A percentile compares a stretch with the other conserved stretches of the same genome.
Conservation (phyloP, 2,113 vertebrate genomes). For the Pholis gunnellus region DNA sequence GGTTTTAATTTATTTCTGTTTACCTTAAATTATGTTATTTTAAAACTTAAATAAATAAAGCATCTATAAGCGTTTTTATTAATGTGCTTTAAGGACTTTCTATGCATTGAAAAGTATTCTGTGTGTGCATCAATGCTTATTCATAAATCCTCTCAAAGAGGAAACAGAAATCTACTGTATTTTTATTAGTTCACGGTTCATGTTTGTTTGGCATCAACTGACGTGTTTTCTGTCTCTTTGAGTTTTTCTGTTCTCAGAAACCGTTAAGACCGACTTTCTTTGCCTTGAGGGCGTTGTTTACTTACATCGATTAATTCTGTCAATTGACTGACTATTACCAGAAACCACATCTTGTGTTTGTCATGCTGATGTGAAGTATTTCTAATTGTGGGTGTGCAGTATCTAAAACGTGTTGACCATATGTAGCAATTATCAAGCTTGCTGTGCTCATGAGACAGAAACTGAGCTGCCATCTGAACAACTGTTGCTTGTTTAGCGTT, state of each 20-base stretch:
- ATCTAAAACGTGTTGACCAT: not conserved
- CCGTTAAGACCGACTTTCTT: not conserved
- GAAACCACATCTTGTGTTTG: conserved; percentile 6
- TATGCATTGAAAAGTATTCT: conserved; percentile 12
- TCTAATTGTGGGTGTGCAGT: not conserved
- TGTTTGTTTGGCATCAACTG: not conserved
- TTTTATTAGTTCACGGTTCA: not conserved
- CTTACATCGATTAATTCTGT: not conserved
- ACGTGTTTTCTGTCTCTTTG: not conserved
- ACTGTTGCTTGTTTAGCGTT: not conserved
- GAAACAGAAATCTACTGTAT: not conserved
- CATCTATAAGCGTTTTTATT: not conserved
- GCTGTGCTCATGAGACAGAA: not conserved
- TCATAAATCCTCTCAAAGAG: not conserved
- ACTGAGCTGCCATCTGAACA: not conserved
- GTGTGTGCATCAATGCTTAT: not conserved
- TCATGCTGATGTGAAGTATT: not conserved
- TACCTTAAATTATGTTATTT: not conserved
- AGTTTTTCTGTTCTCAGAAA: conserved; percentile 2
- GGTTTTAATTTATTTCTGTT: not conserved
- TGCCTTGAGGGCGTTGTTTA: not conserved
- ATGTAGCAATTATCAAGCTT: not conserved
- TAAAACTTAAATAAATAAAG: not conserved
- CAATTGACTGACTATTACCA: not conserved
- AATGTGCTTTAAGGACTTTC: not conserved